phyloP scores from a whole-genome alignment of 1,140 invertebrate genomes.

The Tribolium castaneum region DNA sequence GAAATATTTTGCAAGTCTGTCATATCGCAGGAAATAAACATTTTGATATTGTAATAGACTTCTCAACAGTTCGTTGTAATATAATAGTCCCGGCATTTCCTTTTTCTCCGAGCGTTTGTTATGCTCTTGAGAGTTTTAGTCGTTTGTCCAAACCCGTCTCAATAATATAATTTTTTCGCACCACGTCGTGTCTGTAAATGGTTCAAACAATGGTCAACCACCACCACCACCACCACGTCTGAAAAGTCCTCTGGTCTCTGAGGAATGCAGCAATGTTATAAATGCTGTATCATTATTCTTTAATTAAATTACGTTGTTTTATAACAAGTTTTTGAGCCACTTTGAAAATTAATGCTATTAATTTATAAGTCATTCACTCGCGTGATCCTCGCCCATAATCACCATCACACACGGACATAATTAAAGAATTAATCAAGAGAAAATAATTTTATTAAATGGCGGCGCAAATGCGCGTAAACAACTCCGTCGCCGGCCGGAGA shows the following conservation, averaged over 20 bases:
- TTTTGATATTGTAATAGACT: too few relatives aligned
- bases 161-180: too few relatives aligned
- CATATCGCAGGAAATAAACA: too few relatives aligned
- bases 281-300: constrained; percentile 53
- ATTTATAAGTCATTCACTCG: constrained; percentile 44
- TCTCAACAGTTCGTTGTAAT: too few relatives aligned
- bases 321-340: constrained; percentile 46
- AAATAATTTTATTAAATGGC: constrained; percentile 15
- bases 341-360: constrained; percentile 46
- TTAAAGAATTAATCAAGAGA: constrained; percentile 31
- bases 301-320: constrained; percentile 52
- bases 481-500: too few relatives aligned
- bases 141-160: too few relatives aligned
- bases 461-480: constrained; percentile 25
- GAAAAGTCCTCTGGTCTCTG: constrained; percentile 29
- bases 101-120: too few relatives aligned
- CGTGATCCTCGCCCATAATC: constrained; percentile 31
- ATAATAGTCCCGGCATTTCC: too few relatives aligned
- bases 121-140: too few relatives aligned
- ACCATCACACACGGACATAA: constrained; percentile 12
- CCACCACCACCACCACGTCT: neutral
- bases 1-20: too few relatives aligned
- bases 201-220: too few relatives aligned
- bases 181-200: too few relatives aligned
- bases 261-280: constrained; percentile 49